These are phyloP conservation scores for Harpegnathos saltator DNA, from an alignment of 1,140 invertebrate species.

Conservation along the genomic window DNA sequence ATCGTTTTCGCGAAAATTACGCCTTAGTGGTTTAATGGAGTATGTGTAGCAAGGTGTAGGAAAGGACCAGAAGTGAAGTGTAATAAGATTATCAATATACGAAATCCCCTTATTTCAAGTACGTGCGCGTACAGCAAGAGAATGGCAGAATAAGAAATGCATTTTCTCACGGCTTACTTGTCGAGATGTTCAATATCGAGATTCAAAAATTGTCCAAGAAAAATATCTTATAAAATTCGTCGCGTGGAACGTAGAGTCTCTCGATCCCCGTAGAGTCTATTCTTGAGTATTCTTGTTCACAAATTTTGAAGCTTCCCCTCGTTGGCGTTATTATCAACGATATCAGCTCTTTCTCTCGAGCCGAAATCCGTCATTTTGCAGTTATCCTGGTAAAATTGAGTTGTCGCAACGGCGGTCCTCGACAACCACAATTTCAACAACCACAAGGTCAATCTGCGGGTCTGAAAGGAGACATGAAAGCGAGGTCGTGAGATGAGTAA, in stretches of 20 bases:
- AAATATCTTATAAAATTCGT: not conserved
- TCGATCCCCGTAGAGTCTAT: not conserved
- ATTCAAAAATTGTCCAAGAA: not conserved
- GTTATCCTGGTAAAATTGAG: slow-evolving; percentile 19
- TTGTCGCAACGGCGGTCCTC: not conserved
- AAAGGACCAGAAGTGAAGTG: not conserved
- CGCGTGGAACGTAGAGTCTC: not conserved
- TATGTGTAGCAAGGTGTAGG: not conserved
- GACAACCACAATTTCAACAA: not conserved
- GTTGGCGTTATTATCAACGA: not conserved
- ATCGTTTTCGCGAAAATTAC: slow-evolving; percentile 30
- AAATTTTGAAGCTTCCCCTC: slow-evolving; percentile 1
- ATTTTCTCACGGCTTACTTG: not conserved
- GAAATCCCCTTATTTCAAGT: not conserved
- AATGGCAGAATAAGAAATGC: not conserved
- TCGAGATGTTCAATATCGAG: not conserved
- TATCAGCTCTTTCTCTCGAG: not conserved
- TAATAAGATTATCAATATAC: slow-evolving; percentile 6
- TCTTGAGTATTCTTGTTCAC: not conserved
- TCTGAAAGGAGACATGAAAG: slow-evolving; percentile 10
- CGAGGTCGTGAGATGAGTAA: not conserved
- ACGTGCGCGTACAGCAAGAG: not conserved
- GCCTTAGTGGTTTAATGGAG: not conserved
- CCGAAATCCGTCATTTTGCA: not conserved
- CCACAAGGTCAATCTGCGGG: not conserved